Evolutionary conservation across 2,797 vertebrate genomes (phyloP), one percentile per base, ranked within the genome.

Genomic region (Labeo calbasu): DNA sequence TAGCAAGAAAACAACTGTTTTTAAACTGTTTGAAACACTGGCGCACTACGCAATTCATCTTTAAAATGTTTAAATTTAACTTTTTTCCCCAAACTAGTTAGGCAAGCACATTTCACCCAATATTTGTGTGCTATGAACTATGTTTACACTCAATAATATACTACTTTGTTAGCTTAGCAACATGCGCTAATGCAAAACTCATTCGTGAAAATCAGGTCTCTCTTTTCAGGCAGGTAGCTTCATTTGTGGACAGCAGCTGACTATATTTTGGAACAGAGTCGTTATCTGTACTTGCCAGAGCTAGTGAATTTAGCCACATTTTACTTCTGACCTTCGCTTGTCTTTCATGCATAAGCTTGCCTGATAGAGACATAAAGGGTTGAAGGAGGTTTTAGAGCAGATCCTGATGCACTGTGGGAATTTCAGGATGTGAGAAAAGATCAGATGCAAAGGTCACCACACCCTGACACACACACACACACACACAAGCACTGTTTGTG

Each of bases 321-420:
- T 91, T 77, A 68, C 75, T 83, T 87, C 71, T 91, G 89, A 90
- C 88, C 86, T 83, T 21, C 63, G 19, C 28, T 36, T n/a, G 28
- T 21, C 59, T 46, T 51, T 78, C 28, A 65, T 17, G 36, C 21
- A 77, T 65, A 72, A n/a, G 61, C 71, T 32, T 32, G 40, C 72
- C 48, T 55, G 40, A 68, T 17, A 57, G 53, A 77, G 51, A 70
- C 23, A 70, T 50, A 69, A 83, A 50, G 40, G 28, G 14, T 8
- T 28, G 51, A 70, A 53, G 28, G 57, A 40, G 51, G 66, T 51
- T 83, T 83, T 53, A 43, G 66, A 72, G 72, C 25, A 68, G 25
- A 77, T 61, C n/a, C 71, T 23, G 21, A 14, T 66, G 82, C 46
- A 69, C 21, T 82, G 69, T 73, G 55, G 50, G 66, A 87, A 84